Evolutionary conservation across 2,797 vertebrate genomes (phyloP), one percentile per base, ranked within the genome.

Genomic region (Galaxias olidus): DNA sequence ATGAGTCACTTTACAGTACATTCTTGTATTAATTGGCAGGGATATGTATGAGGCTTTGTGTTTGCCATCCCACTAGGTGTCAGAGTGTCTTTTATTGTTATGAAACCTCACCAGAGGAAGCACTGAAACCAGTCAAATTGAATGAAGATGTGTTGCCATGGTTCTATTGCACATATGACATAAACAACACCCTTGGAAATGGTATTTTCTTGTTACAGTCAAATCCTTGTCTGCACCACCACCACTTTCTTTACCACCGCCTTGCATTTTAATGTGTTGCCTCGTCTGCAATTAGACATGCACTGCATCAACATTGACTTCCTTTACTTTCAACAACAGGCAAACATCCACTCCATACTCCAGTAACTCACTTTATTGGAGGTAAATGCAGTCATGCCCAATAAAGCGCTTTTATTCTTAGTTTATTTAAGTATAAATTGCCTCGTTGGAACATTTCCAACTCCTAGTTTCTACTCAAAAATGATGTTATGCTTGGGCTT

Each of bases 281-380:
- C 81, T 89, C 85, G 83, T 87, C 79, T 76, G 74, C 79, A 86
- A 90, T 90, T 89, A 88, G 84, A 76, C 82, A 86, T 80, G 83
- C 83, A 76, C 76, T 63, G 70, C 75, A 83, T 83, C 77, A 74
- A 66, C 66, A 76, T 75, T 79, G 80, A 81, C 70, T 84, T 86
- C 76, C 80, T 87, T 86, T 85, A 77, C 83, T 88, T 86, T 78
- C 83, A 77, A 79, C 46, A 48, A 58, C 74, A 80, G 74, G 85
- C 76, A 78, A 77, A 88, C 72, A 74, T 85, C 86, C 80, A 79
- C 79, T 80, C 84, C 77, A 61, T 76, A 69, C 77, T 79, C 69
- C 45, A 11, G 14, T 50, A 54, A 42, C 42, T 11, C 19, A 71
- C 54, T 71, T 75, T 62, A 81, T 85, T 84, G 43, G 48, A 64